These are phyloP conservation scores for Paratilapia polleni DNA, from an alignment of 2,113 vertebrate species.

Conservation along the genomic window DNA sequence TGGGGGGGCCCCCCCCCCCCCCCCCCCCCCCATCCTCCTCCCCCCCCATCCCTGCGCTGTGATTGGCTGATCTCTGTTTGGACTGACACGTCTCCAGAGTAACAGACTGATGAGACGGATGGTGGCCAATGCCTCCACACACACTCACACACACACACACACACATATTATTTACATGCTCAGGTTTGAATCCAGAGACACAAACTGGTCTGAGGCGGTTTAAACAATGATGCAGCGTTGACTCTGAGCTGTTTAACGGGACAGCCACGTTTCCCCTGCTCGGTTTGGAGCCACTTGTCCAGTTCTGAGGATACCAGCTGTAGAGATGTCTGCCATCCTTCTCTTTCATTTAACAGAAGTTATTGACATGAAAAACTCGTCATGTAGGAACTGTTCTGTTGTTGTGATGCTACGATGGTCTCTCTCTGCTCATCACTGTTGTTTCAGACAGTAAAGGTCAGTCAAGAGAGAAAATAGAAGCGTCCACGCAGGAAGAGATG, in stretches of 20 bases:
- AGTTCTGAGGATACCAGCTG: neutral
- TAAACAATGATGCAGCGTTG: neutral
- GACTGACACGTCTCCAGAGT: constrained; percentile 50
- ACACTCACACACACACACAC: constrained; percentile 11
- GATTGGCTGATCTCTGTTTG: constrained; percentile 57
- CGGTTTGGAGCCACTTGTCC: no score
- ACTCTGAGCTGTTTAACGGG: neutral
- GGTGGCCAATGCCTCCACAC: constrained; percentile 5
- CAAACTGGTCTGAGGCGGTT: neutral
- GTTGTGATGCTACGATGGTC: neutral
- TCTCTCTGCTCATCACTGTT: neutral
- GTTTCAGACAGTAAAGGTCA: no score
- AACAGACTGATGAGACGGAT: constrained; percentile 43
- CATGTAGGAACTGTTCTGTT: neutral
- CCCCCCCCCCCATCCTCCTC: no score
- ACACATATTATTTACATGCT: constrained; percentile 22
- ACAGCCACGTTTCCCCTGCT: no score
- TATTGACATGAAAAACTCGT: no score
- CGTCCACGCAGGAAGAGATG: no score
- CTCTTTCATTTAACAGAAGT: neutral
- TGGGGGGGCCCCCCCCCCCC: no score
- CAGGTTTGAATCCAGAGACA: neutral
- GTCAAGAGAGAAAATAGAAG: neutral
- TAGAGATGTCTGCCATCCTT: neutral
- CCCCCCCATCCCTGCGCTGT: no score